Conservation (phyloP, 2,888 invertebrate species). For the Catocala fraxini region DNA sequence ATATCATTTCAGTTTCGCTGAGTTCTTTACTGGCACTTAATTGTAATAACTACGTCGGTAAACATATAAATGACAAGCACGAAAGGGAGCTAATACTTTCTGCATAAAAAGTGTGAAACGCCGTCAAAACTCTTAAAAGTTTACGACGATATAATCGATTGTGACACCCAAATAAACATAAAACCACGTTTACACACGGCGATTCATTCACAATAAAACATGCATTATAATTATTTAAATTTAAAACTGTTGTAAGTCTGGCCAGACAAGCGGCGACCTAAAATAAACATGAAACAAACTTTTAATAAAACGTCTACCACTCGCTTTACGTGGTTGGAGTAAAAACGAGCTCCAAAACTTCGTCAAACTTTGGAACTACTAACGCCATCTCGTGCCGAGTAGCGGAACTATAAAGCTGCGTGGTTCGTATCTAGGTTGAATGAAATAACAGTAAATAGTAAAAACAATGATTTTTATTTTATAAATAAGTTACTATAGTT, state of each 20-base stretch:
- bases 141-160: conserved; percentile 49
- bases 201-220: conserved; percentile 53
- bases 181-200: conserved; percentile 35
- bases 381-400: conserved; percentile 78
- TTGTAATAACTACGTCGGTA: background rate
- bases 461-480: conserved; percentile 41
- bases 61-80: background rate
- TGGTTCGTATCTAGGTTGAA: conserved; percentile 58
- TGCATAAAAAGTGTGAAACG: conserved; percentile 11
- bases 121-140: conserved; percentile 32
- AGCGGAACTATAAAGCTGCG: conserved; percentile 61
- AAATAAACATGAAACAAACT: conserved; percentile 76
- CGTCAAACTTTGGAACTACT: conserved; percentile 37
- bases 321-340: conserved; percentile 63
- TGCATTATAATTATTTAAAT: conserved; percentile 68
- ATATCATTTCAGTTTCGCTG: too few relatives aligned
- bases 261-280: conserved; percentile 65
- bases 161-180: conserved; percentile 48
- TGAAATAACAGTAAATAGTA: conserved; percentile 33
- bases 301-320: conserved; percentile 71
- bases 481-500: conserved; percentile 49
- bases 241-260: conserved; percentile 60
- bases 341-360: conserved; percentile 51
- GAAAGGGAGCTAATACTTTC: conserved; percentile 2
- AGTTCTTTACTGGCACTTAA: too few relatives aligned